phyloP scores from a whole-genome alignment of 1,140 invertebrate species.

The Leguminivora glycinivorella region DNA sequence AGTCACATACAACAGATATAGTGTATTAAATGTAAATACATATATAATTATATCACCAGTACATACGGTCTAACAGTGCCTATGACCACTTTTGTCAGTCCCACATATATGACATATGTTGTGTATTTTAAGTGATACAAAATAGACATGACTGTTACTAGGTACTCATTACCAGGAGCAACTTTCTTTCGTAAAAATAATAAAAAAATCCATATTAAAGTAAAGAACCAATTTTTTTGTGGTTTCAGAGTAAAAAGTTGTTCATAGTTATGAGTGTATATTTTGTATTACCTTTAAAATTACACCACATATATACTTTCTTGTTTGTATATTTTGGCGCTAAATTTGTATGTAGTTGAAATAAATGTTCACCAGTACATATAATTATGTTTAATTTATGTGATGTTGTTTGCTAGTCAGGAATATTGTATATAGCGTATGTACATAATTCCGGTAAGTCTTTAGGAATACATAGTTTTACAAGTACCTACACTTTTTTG shows the following conservation, averaged over 20 bases:
- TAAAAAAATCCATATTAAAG: too few species aligned
- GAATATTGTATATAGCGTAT: background rate
- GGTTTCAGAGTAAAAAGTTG: too few species aligned
- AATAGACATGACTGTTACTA: too few species aligned
- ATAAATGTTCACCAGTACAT: slow-evolving; percentile 10
- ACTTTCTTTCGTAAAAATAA: too few species aligned
- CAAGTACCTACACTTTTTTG: too few species aligned
- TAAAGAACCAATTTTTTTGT: too few species aligned
- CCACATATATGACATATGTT: background rate
- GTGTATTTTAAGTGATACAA: too few species aligned
- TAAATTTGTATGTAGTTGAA: slow-evolving; percentile 17
- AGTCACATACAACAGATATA: slow-evolving; percentile 9
- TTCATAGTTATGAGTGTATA: too few species aligned
- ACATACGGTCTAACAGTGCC: slow-evolving; percentile 24
- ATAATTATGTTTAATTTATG: background rate
- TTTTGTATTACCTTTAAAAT: too few species aligned
- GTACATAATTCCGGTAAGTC: slow-evolving; percentile 9
- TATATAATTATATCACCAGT: slow-evolving; percentile 29
- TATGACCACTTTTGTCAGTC: background rate
- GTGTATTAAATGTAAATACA: slow-evolving; percentile 16
- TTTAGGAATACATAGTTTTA: background rate
- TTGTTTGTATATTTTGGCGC: slow-evolving; percentile 18
- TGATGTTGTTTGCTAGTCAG: slow-evolving; percentile 17
- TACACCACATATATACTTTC: too few species aligned
- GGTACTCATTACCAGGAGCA: too few species aligned